A percentile compares a stretch with the other conserved stretches of the same genome.
Conservation (phyloP, 1,140 invertebrate species). For the Lanistes nyassanus region DNA sequence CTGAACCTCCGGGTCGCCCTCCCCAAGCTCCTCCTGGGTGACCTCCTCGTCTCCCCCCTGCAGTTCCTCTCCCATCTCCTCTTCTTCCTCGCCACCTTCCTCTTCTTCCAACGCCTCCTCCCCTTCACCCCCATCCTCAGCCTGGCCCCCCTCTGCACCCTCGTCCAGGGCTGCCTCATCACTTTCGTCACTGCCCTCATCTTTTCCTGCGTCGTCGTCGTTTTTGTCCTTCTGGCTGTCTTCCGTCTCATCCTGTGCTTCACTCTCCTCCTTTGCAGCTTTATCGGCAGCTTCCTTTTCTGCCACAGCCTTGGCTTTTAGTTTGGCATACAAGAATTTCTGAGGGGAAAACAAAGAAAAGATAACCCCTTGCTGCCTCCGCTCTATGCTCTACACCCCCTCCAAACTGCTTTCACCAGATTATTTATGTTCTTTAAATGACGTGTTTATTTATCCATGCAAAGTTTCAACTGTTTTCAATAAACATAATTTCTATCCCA, state of each 20-base stretch:
- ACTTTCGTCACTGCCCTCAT: neutral
- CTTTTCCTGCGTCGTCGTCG: neutral
- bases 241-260: neutral
- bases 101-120: conserved; percentile 16
- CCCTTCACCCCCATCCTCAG: neutral
- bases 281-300: conserved; percentile 29
- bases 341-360: conserved; percentile 1
- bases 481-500: no score
- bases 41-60: conserved; percentile 20
- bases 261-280: conserved; percentile 12
- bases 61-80: neutral
- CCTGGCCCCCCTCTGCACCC: neutral
- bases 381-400: no score
- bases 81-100: neutral
- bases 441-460: no score
- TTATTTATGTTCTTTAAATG: neutral
- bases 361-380: no score
- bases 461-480: no score
- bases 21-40: conserved; percentile 11
- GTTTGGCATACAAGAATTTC: conserved; percentile 15
- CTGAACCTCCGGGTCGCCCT: conserved; percentile 13
- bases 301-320: conserved; percentile 19
- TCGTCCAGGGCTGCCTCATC: conserved; percentile 6
- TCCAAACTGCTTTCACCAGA: neutral
- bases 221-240: conserved; percentile 8